Conservation (phyloP, 2,888 invertebrate genomes). For the Hypercompe scribonia region DNA sequence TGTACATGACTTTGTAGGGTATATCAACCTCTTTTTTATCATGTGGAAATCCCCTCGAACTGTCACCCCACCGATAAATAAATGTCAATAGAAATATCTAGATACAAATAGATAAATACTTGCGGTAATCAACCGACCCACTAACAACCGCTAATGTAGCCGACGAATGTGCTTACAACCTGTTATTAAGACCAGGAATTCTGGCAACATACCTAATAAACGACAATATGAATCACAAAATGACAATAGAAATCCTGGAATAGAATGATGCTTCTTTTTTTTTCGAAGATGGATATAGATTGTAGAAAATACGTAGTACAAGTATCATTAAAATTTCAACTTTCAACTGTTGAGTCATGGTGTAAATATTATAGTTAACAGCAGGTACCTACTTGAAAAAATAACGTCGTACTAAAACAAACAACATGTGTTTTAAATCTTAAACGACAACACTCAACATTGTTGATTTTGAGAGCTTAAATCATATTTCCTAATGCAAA, state of each 20-base stretch:
- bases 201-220: not conserved
- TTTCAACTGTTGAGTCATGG: not conserved
- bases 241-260: no score
- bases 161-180: not conserved
- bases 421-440: not conserved
- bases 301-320: no score
- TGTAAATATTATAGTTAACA: not conserved
- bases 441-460: not conserved
- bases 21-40: no score
- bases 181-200: not conserved
- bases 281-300: not conserved
- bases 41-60: no score
- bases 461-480: not conserved
- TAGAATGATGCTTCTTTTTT: not conserved
- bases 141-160: not conserved
- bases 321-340: no score
- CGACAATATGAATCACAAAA: not conserved
- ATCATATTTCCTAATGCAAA: not conserved
- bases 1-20: no score
- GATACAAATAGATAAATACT: no score
- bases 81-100: no score
- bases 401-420: not conserved
- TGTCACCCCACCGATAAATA: no score
- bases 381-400: not conserved
- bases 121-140: no score